Base-by-base conservation (phyloP, 2,797 vertebrate species). In the Pipistrellus nathusii region DNA sequence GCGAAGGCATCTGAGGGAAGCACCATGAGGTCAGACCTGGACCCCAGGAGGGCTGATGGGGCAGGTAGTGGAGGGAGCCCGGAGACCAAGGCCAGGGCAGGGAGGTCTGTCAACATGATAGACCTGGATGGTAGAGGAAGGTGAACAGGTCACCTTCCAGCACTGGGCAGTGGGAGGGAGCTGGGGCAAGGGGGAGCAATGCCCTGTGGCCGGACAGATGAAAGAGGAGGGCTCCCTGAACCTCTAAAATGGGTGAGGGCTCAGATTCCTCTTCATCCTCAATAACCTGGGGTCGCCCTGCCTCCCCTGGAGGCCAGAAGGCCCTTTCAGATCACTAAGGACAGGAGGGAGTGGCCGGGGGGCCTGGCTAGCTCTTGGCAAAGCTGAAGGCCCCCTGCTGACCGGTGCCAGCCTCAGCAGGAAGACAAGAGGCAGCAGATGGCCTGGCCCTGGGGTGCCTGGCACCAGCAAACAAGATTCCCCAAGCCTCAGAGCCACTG, bases 371-470 rank as follows among this genome's bases (percentile, higher is more conserved):
- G 44, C 77, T 95, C 94, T 96, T 97, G 96, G 96, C 96, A 97
- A 93, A 89, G 95, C 93, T 5, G 35, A 94, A 57, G 95, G 77
- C 89, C 91, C 94, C 93, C 96, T 96, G 96, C 96, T 95, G 96
- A 96, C 96, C 64, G n/a, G 93, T 96, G 92, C 96, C 96, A 96
- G 96, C 62, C 96, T 93, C 95, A 92, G 93, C 90, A 87, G 88
- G 96, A 93, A 78, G 76, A 96, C 83, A 96, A 95, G 96, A 95
- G 88, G 96, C 93, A 76, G 94, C 97, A 97, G 97, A 97, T 97
- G 97, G 97, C 96, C 77, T 84, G 75, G 81, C 92, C 80, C 78
- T 59, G 85, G 95, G 95, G 95, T 92, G 96, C 93, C 96, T 97
- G 96, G 96, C 97, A 97, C 93, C 11, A 88, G 41, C 85, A 94